Conservation (phyloP, 2,888 invertebrate species). For the Leptopilina myrica region DNA sequence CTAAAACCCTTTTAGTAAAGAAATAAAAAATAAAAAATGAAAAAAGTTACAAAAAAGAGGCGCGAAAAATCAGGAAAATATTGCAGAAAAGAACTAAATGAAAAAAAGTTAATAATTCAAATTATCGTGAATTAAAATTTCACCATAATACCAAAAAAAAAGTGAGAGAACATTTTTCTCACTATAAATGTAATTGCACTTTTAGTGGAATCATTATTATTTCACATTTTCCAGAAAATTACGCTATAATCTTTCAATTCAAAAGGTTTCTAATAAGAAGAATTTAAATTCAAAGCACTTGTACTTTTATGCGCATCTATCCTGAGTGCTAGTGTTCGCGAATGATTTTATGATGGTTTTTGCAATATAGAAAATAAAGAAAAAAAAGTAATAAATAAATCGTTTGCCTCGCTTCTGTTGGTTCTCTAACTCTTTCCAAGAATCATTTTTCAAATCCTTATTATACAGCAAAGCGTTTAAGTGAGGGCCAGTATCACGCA, state of each 20-base stretch:
- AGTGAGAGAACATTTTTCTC: too few relatives aligned
- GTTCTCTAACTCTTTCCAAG: slow-evolving; percentile 8
- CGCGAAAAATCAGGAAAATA: too few relatives aligned
- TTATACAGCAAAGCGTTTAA: not conserved
- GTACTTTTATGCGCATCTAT: slow-evolving; percentile 16
- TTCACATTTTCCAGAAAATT: not conserved
- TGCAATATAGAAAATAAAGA: not conserved
- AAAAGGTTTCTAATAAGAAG: not conserved
- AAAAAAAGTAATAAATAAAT: not conserved
- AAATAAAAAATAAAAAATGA: too few relatives aligned
- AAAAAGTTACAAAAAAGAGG: too few relatives aligned
- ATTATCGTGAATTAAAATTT: too few relatives aligned
- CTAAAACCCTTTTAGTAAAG: too few relatives aligned
- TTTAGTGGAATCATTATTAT: not conserved
- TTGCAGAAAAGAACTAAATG: too few relatives aligned
- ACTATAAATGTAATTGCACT: not conserved
- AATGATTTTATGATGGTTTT: slow-evolving; percentile 18
- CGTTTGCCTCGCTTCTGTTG: not conserved
- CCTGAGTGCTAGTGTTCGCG: not conserved
- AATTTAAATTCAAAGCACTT: slow-evolving; percentile 8
- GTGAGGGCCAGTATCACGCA: slow-evolving; percentile 44
- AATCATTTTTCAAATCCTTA: slow-evolving; percentile 38
- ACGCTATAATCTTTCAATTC: not conserved
- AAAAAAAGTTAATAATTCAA: too few relatives aligned
- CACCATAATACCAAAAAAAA: too few relatives aligned